Percentiles rank a stretch among this genome's conserved stretches.
phyloP scores from a whole-genome alignment of 2,888 invertebrate genomes.

The Caenorhabditis virilis region DNA sequence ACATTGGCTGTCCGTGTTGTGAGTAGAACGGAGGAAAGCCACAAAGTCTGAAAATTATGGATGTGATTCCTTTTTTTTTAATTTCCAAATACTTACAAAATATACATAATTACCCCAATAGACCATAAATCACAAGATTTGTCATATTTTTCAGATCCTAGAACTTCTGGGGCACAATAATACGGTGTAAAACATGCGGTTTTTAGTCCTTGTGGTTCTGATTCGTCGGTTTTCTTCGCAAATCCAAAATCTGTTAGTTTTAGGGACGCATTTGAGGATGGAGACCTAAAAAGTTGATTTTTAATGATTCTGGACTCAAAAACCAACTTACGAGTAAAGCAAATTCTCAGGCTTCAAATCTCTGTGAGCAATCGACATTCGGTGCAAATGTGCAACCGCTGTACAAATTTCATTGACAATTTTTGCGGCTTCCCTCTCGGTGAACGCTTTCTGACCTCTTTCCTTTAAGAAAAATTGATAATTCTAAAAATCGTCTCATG shows the following conservation, averaged over 20 bases:
- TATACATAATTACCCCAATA: constrained; percentile 97
- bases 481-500: not conserved
- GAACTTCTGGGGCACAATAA: constrained; percentile 81
- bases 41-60: constrained; percentile 76
- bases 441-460: constrained; percentile 89
- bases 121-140: constrained; percentile 99
- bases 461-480: constrained; percentile 72
- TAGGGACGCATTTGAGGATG: constrained; percentile 78
- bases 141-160: constrained; percentile 96
- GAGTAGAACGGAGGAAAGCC: constrained; percentile 99
- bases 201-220: constrained; percentile 79
- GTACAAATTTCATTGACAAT: constrained; percentile 93
- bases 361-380: constrained; percentile 91
- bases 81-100: constrained; percentile 79
- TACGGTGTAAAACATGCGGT: constrained; percentile 99
- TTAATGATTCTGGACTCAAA: not conserved
- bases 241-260: constrained; percentile 99
- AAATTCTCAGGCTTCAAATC: constrained; percentile 95
- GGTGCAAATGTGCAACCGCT: constrained; percentile 90
- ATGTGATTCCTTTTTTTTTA: too few relatives aligned
- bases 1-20: constrained; percentile 93
- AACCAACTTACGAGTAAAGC: constrained; percentile 76
- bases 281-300: constrained; percentile 11
- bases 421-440: constrained; percentile 89
- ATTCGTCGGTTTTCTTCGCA: constrained; percentile 83